Conservation (phyloP, 2,113 vertebrate species). For the Penelope pileata region DNA sequence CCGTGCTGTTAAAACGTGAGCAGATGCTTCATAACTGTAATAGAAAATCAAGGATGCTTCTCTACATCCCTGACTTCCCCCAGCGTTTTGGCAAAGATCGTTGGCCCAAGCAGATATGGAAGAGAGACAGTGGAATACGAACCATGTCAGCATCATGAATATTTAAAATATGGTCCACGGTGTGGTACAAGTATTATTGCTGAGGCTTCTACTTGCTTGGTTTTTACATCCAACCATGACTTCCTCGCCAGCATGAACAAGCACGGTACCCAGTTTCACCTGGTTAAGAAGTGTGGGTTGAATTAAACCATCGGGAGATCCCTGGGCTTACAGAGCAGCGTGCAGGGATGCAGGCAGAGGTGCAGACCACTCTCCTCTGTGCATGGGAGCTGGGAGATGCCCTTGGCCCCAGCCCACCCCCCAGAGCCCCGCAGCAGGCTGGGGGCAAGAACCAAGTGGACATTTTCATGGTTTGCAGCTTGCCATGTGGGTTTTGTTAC, state of each 20-base stretch:
- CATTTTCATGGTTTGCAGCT: not conserved
- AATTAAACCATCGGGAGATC: not conserved
- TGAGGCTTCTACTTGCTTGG: not conserved
- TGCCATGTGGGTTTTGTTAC: not conserved
- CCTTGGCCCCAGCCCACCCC: not conserved
- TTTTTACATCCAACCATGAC: not conserved
- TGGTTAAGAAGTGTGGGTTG: not conserved
- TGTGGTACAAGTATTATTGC: not conserved
- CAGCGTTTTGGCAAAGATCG: conserved; percentile 14
- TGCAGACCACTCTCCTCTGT: not conserved
- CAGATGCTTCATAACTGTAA: conserved; percentile 19
- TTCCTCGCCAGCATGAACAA: not conserved
- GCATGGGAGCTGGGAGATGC: not conserved
- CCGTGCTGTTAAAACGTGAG: not conserved
- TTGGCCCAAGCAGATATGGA: conserved; percentile 38
- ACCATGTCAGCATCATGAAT: conserved; percentile 7
- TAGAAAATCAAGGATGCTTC: conserved; percentile 16
- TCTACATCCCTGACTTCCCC: conserved; percentile 6
- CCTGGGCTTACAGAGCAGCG: not conserved
- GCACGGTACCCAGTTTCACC: not conserved
- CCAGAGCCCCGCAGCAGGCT: not conserved
- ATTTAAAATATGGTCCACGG: not conserved
- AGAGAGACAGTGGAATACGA: not conserved
- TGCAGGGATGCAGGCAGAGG: not conserved
- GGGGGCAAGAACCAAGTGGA: not conserved